Evolutionary conservation across 2,113 vertebrate genomes (phyloP), one percentile per base, ranked within the genome.

Genomic region (Trinectes maculatus): DNA sequence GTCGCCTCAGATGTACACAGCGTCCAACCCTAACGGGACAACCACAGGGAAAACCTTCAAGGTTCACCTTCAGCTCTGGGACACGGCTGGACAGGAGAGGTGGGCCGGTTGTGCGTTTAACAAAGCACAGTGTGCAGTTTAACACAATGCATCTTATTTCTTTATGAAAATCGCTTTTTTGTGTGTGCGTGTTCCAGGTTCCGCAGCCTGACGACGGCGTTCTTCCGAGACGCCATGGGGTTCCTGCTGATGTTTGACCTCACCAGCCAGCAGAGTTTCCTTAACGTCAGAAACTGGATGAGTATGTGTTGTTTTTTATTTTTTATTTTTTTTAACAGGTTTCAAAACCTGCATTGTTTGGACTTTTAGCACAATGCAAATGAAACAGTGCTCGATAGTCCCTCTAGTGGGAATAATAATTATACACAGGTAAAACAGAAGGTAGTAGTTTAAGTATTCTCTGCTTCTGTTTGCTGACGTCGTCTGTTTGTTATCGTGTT

Each of bases 201-300:
- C 74, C 85, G 96, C 74, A 98, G 96, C 54, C 94, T 98, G 68
- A 98, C 96, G 1, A 97, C 96, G 0, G 96, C 96, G 0, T 98
- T 98, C 82, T 98, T 98, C 93, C 91, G 96, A 89, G 96, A 98
- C 2, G 95, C 96, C n/a, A 98, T 98, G 96, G 96, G 96, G 8
- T 98, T 98, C 87, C 84, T 98, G 58, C 88, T 98, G 34, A 96
- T 98, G 96, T 98, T 98, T 52, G 96, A 98, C 68, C 95, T 98
- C 82, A 98, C 96, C 79, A 98, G 94, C 87, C 96, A 98, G 66
- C 96, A 98, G 93, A 98, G 96, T 83, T 98, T 98, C 88, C 91
- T 98, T 64, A 98, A 98, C 56, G 95, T 98, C 91, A 93, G 96
- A 34, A 98, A 95, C 85, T 98, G 96, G 96, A 98, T 98, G 96